These are phyloP conservation scores for Polypedilum pembai DNA, from an alignment of 1,140 invertebrate species.

Conservation along the genomic window DNA sequence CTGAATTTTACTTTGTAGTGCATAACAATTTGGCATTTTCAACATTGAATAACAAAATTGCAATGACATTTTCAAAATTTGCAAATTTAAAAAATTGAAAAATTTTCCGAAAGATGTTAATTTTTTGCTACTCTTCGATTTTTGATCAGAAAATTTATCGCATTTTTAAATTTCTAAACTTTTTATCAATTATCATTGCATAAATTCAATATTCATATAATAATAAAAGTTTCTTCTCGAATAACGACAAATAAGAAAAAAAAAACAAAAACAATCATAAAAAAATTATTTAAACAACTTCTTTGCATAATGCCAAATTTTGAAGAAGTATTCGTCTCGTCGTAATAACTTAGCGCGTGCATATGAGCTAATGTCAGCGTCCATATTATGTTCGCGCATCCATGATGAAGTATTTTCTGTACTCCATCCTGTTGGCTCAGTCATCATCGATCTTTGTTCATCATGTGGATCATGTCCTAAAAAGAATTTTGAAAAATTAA, in stretches of 20 bases:
- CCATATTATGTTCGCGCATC: conserved; percentile 84
- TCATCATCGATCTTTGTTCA: conserved; percentile 51
- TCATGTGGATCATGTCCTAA: conserved; percentile 47
- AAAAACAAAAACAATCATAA: background rate
- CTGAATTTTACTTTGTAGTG: background rate
- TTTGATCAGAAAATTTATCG: background rate
- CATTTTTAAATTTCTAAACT: background rate
- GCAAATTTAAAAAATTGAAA: background rate
- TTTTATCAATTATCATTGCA: background rate
- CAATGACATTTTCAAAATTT: background rate
- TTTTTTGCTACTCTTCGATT: conserved; percentile 2
- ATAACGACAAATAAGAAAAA: conserved; percentile 1
- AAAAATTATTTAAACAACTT: conserved; percentile 65
- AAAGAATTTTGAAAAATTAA: background rate
- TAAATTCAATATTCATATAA: background rate
- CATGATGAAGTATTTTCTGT: conserved; percentile 89
- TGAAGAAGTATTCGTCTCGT: conserved; percentile 90
- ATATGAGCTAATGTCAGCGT: conserved; percentile 84
- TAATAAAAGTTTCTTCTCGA: background rate
- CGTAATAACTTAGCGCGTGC: conserved; percentile 70
- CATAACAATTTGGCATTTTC: background rate
- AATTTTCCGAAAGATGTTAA: background rate
- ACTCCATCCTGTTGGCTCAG: conserved; percentile 69
- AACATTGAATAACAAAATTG: conserved; percentile 17
- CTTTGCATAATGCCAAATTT: conserved; percentile 79